Base-by-base conservation (phyloP, 1,140 invertebrate genomes). In the Drosophila jambulina region DNA sequence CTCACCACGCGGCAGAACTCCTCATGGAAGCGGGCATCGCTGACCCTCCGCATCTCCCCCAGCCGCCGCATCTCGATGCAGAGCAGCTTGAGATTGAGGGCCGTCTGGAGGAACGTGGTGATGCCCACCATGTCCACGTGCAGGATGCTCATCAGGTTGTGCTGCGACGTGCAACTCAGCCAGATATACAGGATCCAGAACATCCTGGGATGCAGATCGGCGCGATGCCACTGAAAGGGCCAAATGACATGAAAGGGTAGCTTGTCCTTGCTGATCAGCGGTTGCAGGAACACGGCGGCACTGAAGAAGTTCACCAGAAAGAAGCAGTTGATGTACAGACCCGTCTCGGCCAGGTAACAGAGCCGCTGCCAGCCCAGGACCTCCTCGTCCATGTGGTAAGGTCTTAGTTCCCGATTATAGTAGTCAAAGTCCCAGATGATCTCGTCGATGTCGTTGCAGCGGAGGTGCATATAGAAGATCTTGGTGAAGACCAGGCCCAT, bases 41-140 rank as follows among this genome's bases (percentile, higher is more conserved):
- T 74, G 5, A 53, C 17, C 6, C 5, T 13, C 6, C 10, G 5
- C 23, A 61, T 23, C 2, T 74, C 72, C 0, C 84, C 61, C 56
- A 91, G 40, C 1, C 75, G 68, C 5, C 65, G 38, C 15, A 91
- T 36, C 27, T 75, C 71, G 8, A 88, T 56, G 67, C 81, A 80
- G 1, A 91, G 51, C 2, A 91, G 65, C 48, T 79, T 80, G 43
- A 91, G 75, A 56, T 91, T 91, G n/a, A 91, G 49, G 0, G 88
- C 74, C 0, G 84, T 91, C 29, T 91, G 82, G 0, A 77, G 6
- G n/a, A 91, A 75, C 0, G 49, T 64, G n/a, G 72, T 58, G 8
- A 82, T 62, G 15, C 83, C 83, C 27, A 88, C n/a, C n/a, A 78
- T 38, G 58, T 91, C 88, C 12, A 91, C 75, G 2, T 70, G 40